Evolutionary conservation across 2,888 invertebrate species (phyloP), one percentile per base, ranked within the genome.

Genomic region (Platycheirus albimanus): DNA sequence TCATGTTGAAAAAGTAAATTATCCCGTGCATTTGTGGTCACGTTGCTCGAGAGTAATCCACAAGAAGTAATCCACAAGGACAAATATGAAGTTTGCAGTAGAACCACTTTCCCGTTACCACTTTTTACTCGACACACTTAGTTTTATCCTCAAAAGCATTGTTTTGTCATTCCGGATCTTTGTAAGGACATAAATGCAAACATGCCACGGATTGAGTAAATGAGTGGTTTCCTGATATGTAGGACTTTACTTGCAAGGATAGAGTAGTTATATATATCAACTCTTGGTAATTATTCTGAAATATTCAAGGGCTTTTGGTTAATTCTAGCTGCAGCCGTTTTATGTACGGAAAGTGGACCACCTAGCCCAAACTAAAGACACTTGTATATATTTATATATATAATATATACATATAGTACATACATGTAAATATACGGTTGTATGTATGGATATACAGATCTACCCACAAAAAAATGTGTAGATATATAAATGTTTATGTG

Each of bases 101-200:
- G 51, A 56, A 76, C 75, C 75, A 76, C 76, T 71, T 81, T 81
- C 41, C 69, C 38, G 63, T 76, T 66, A 61, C 70, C 64, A 70
- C 45, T 81, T 81, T 76, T 61, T 71, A 52, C 61, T 61, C 61
- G 70, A 54, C 81, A 66, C 66, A 72, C 71, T 72, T 61, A 77
- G 71, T 77, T 77, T 66, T 81, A 56, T 67, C 54, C 77, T 67
- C 77, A 67, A 71, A 67, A 72, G 81, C 81, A 67, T 77, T 77
- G 77, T 81, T 81, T 77, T 81, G 76, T 67, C 81, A 77, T 81
- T 81, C 81, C 81, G 77, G 77, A 77, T 72, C 71, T 77, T 81
- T 77, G 77, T 81, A 67, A 77, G 81, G 66, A 67, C 66, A 77
- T 81, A 77, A 81, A 77, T 72, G 81, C 71, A 81, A 81, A 77